Evolutionary conservation across 2,113 vertebrate species (phyloP).

Genomic region (Pelodiscus sinensis): DNA sequence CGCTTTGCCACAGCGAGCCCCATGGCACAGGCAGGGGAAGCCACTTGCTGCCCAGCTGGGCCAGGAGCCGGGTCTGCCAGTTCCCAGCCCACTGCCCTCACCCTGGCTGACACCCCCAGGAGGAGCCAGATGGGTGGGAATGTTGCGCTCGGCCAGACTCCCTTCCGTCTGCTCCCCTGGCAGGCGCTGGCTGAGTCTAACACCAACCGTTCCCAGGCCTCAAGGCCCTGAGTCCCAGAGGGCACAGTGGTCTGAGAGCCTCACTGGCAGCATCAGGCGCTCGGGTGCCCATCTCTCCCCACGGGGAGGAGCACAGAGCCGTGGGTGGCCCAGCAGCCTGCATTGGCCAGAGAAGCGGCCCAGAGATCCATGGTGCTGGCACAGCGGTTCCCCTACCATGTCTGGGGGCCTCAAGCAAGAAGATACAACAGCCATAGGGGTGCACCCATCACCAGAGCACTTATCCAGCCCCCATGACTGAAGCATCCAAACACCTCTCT

Average conservation of each 20-base stretch:
- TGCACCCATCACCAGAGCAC: neutral
- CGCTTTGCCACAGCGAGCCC: neutral
- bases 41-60: too few relatives aligned
- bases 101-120: neutral
- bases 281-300: rapidly evolving
- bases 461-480: neutral
- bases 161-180: neutral
- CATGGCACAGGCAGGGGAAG: too few relatives aligned
- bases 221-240: rapidly evolving
- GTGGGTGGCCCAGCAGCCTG: too few relatives aligned
- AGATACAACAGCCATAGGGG: neutral
- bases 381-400: neutral
- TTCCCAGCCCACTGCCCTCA: rapidly evolving
- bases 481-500: neutral
- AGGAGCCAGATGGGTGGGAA: neutral
- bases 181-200: neutral
- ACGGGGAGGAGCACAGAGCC: neutral
- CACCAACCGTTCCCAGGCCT: neutral
- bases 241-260: rapidly evolving
- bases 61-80: neutral
- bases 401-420: neutral
- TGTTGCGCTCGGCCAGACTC: neutral
- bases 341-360: neutral
- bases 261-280: rapidly evolving
- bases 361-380: neutral